Evolutionary conservation across 2,888 invertebrate genomes (phyloP), one percentile per base, ranked within the genome.

Genomic region (Agonopterix alstromeriana): DNA sequence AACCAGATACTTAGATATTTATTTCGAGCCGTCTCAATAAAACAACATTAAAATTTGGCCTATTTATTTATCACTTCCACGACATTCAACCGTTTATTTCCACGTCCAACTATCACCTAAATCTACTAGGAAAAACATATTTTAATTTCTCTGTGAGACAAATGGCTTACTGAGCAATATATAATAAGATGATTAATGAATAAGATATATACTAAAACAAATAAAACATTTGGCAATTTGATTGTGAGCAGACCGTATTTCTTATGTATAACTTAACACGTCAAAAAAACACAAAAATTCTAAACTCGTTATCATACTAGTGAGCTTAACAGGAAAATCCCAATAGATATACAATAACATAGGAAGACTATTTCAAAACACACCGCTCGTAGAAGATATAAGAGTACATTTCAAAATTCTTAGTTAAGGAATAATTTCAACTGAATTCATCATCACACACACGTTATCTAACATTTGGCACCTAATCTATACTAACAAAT

Each of bases 41-140:
- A 53, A 55, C 55, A 45, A 49, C 10, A 35, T 12, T 41, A 51
- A 45, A 36, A 40, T 55, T 50, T 47, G 49, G 41, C 48, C 42
- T 49, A 52, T 55, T 46, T 56, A 49, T 56, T 53, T 55, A 52
- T 51, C 55, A 57, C 52, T 46, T 50, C 48, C 51, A 55, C 55
- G 50, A 53, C 48, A 50, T 47, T 41, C 44, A 35, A 43, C 12
- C 42, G 42, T 42, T 27, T 27, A 35, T 38, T 17, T 17, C 14
- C 36, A 49, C 42, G 17, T 27, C 14, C 49, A 46, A 35, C 10
- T 35, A 10, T 9, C 35, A 36, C 35, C 12, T 47, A 42, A 42
- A 35, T 7, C 42, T 47, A 47, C 36, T 10, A 43, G 2, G 17
- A 36, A 12, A 48, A 10, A 46, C n/a, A 48, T 36, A 42, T 17